Evolutionary conservation across 2,797 vertebrate genomes (phyloP), one percentile per base, ranked within the genome.

Genomic region (Hippopotamyrus pictus): DNA sequence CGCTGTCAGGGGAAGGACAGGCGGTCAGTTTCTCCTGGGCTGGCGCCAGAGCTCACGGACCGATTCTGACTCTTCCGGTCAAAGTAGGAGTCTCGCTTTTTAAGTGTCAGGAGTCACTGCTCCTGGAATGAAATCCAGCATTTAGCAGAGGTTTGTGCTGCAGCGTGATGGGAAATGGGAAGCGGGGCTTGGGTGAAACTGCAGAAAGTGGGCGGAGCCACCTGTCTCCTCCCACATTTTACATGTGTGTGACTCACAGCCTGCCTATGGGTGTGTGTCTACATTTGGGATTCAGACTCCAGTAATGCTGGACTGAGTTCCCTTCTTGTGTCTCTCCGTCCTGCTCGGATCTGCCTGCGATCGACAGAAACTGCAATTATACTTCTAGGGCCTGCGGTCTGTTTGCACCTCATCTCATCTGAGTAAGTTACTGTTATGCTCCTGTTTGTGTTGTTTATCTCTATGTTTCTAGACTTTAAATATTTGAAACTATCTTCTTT

Each of bases 211-310:
- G 91, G 90, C 89, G 89, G 88, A 91, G 91, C 29, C 87, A 3
- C 22, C 76, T 12, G 48, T 50, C 88, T 92, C 92, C 95, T 93
- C 91, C 92, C 92, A 92, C 90, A 83, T 92, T 94, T 92, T 92
- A 88, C 90, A 88, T 91, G 91, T 91, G 91, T 91, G 90, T 62
- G 48, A 93, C 94, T 94, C 95, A 94, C 91, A 90, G 93, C 88
- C 25, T 73, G 89, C 92, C 92, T 87, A 86, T 91, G 92, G 92
- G 91, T 90, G 92, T 89, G 91, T 89, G 90, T 94, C 89, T 86
- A 79, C 91, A 91, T 89, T 50, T 88, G 92, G 92, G 91, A 93
- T 86, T 93, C 92, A 91, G 90, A 93, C 91, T 87, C 54, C 57
- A 91, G 90, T 91, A 65, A 90, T 89, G 87, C 90, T 1, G 90